Percentiles rank a stretch among this genome's conserved stretches.
phyloP scores from a whole-genome alignment of 2,888 invertebrate species.

The Petrolisthes cinctipes region DNA sequence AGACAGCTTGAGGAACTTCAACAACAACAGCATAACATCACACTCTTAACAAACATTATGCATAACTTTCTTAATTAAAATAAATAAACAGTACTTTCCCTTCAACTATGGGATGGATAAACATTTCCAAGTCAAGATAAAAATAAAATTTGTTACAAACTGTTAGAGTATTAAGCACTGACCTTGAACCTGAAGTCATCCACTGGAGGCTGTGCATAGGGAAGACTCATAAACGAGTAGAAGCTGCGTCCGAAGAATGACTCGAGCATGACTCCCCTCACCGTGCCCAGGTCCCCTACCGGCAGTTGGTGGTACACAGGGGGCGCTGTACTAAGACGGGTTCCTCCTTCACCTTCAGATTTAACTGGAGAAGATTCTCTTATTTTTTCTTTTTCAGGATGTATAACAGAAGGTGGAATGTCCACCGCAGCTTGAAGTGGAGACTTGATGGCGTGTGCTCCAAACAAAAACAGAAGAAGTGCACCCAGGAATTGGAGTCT shows the following conservation, averaged over 20 bases:
- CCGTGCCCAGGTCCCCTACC: slow-evolving; percentile 37
- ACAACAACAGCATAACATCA: too few species aligned
- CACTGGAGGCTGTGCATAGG: slow-evolving; percentile 34
- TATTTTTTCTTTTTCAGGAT: too few species aligned
- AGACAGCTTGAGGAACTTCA: too few species aligned
- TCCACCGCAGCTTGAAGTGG: too few species aligned
- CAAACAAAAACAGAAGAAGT: too few species aligned
- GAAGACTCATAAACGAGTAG: slow-evolving; percentile 49
- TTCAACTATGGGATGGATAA: not conserved
- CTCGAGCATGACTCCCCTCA: slow-evolving; percentile 24
- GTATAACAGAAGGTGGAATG: too few species aligned
- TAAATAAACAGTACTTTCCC: not conserved
- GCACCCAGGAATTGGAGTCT: too few species aligned
- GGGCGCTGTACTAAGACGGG: not conserved
- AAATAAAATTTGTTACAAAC: not conserved
- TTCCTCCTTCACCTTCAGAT: too few species aligned
- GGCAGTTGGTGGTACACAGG: not conserved
- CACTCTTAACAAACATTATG: not conserved
- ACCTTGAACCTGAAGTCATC: slow-evolving; percentile 31
- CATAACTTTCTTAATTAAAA: not conserved
- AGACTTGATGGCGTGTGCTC: too few species aligned
- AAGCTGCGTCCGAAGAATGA: slow-evolving; percentile 37
- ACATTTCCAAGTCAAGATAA: not conserved
- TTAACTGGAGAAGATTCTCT: too few species aligned
- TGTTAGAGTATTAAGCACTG: not conserved